Evolutionary conservation across 2,797 vertebrate genomes (phyloP), one percentile per base, ranked within the genome.

Genomic region (Xenentodon cancila): DNA sequence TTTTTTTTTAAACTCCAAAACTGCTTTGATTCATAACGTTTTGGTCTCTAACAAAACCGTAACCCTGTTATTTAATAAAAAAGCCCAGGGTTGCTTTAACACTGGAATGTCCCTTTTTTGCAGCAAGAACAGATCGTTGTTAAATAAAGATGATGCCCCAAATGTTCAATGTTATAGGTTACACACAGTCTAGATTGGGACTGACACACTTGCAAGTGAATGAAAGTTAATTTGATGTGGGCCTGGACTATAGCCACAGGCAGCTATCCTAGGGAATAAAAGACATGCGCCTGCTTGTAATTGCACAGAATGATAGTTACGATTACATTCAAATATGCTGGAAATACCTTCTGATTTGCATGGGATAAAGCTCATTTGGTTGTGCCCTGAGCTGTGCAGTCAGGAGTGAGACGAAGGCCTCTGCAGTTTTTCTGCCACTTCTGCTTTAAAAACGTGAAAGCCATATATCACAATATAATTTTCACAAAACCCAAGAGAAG

Each of bases 331-430:
- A 73, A 55, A 68, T 54, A 51, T 49, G 13, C 22, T 51, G 22
- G 12, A 40, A 40, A 40, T 3, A 5, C 37, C 16, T 18, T 48
- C 64, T 52, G 0, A 84, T 89, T 89, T 89, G 83, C 81, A 86
- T 84, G 12, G 58, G 34, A 43, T 53, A 56, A 21, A 68, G 60
- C 47, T 76, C 27, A 81, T 87, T 84, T 87, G 71, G 73, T 19
- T 79, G 15, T 71, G 30, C 64, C 76, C 18, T 61, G 34, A 50
- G 63, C 18, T 25, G 17, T 27, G 50, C 12, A 50, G 40, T 37
- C 18, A n/a, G 52, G 27, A 73, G 54, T 47, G 42, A 37, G 20
- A 68, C 46, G 48, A 65, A 59, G 56, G 62, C 42, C 48, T n/a
- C 62, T 63, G 44, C 51, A 15, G 58, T 66, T 64, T 63, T 46